Evolutionary conservation across 92 coral and sea anemone genomes (phyloP), one percentile per base, ranked within the genome.

Genomic region (Parazoanthus swiftii): DNA sequence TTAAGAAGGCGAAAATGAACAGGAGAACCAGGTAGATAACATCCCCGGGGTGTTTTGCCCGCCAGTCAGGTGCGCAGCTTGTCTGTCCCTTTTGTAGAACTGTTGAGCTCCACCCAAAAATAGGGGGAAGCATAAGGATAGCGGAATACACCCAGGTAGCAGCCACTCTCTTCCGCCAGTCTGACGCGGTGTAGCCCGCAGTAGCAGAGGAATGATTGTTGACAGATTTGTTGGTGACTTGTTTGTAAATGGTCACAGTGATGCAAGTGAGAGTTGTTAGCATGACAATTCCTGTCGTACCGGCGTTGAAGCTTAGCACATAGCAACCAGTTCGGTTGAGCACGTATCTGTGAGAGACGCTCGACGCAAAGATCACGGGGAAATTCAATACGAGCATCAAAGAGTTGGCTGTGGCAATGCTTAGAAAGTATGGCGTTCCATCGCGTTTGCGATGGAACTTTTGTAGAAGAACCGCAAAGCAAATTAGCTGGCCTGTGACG

Each of bases 1-100:
- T 73, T 16, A 92, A 35, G 48, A 90, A 90, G 4, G 92, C 95
- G 11, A 80, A 48, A 48, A 86, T n/a, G n/a, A 89, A 74, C 54
- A 92, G 71, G 54, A 89, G n/a, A 1, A 91, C 48, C 25, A 92
- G 65, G 84, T 92, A 94, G 35, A 81, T 67, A 3, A 85, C 73
- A 8, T 88, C 97, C 39, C 56, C 73, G 46, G 67, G 46, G 20
- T 68, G 43, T 44, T 70, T 39, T n/a, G 92, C 88, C 15, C 88
- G 86, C 97, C 97, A 94, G 66, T 86, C 87, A 43, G 92, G 93
- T 2, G 93, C 92, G 23, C 97, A 94, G 56, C 91, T 93, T 5
- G 91, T 90, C 37, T 43, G 66, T 8, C 92, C 95, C 0, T 91
- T 81, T 83, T 89, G 91, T 38, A 85, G 35, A 51, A 25, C 81